A percentile compares a stretch with the other conserved stretches of the same genome.
Conservation (phyloP, 2,797 vertebrate genomes). For the Pelodytes ibericus region DNA sequence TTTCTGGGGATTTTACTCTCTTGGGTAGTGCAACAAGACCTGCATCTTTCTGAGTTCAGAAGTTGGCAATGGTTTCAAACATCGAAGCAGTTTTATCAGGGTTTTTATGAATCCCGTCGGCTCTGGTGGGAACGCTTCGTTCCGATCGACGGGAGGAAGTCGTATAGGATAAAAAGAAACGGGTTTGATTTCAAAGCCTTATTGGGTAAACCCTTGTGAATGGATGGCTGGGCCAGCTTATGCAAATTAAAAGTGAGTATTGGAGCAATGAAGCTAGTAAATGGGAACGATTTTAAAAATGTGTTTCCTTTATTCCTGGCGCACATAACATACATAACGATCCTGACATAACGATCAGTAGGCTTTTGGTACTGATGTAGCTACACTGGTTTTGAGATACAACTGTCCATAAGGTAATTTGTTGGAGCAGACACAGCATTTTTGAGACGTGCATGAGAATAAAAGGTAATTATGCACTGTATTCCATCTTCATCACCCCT, state of each 20-base stretch:
- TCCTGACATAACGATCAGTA: too few relatives aligned
- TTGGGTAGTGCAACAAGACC: background rate
- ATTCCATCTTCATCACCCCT: too few relatives aligned
- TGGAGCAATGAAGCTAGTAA: background rate
- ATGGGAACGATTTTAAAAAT: background rate
- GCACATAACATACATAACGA: too few relatives aligned
- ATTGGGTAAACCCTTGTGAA: constrained; percentile 58
- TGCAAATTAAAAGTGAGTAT: constrained; percentile 55
- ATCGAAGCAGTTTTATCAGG: constrained; percentile 68
- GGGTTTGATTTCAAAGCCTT: constrained; percentile 72
- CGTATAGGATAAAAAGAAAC: constrained; percentile 66
- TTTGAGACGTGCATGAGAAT: too few relatives aligned
- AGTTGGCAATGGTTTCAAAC: constrained; percentile 64
- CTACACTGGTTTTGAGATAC: too few relatives aligned
- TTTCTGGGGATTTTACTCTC: background rate
- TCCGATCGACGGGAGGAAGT: constrained; percentile 68
- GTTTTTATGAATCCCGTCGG: constrained; percentile 63
- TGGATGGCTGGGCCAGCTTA: constrained; percentile 62
- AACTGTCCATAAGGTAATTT: too few relatives aligned
- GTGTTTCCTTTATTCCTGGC: background rate
- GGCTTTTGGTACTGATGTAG: too few relatives aligned
- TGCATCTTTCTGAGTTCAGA: constrained; percentile 30
- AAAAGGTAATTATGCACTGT: too few relatives aligned
- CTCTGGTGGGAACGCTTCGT: constrained; percentile 65
- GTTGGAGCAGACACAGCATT: too few relatives aligned